Conservation (phyloP, 2,113 vertebrate genomes). For the Clarias macrocephalus region DNA sequence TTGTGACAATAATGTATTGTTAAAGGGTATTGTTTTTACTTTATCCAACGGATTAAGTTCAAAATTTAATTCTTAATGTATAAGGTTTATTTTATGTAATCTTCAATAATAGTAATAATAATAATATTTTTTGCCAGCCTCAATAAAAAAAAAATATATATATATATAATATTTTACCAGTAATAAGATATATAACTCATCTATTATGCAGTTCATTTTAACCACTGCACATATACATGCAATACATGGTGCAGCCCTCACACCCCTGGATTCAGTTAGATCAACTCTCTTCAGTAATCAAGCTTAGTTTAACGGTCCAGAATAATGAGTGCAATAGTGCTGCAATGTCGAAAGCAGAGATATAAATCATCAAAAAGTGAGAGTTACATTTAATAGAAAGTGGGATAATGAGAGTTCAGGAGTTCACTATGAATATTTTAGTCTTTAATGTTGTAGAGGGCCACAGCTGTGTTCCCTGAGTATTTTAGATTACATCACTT, state of each 20-base stretch:
- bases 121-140: no score
- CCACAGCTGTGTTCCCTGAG: not conserved
- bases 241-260: slow-evolving; percentile 31
- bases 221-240: slow-evolving; percentile 33
- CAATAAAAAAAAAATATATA: no score
- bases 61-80: not conserved
- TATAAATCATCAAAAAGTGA: slow-evolving; percentile 65
- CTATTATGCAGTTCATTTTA: slow-evolving; percentile 1
- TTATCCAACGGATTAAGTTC: not conserved
- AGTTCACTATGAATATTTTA: slow-evolving; percentile 67
- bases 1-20: not conserved
- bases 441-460: slow-evolving; percentile 38
- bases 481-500: slow-evolving; percentile 43
- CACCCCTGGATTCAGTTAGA: slow-evolving; percentile 37
- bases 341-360: slow-evolving; percentile 60
- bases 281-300: slow-evolving; percentile 60
- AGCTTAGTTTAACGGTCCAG: slow-evolving; percentile 62
- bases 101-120: no score
- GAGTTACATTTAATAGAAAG: slow-evolving; percentile 57
- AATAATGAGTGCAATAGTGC: slow-evolving; percentile 67
- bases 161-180: not conserved
- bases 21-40: not conserved
- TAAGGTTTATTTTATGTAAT: not conserved
- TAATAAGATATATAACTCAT: not conserved
- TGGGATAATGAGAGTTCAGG: slow-evolving; percentile 69